phyloP scores from a whole-genome alignment of 2,797 vertebrate genomes.

The Paratrypauchen microcephalus region DNA sequence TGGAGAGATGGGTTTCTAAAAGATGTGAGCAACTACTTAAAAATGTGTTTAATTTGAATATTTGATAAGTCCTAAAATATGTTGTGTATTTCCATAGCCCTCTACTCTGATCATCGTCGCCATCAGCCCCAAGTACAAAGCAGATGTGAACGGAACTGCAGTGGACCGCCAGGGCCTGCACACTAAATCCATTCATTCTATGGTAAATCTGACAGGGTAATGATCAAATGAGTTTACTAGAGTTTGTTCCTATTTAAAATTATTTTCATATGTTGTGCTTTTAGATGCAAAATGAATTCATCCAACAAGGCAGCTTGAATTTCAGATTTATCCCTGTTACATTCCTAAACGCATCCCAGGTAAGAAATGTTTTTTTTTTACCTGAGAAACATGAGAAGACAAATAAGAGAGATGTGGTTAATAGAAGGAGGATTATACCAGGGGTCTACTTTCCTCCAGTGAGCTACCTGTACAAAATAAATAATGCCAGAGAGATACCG shows the following conservation, averaged over 20 bases:
- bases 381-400: background rate
- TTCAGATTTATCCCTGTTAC: slow-evolving; percentile 92
- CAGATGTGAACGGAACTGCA: slow-evolving; percentile 83
- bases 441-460: too few relatives aligned
- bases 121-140: slow-evolving; percentile 91
- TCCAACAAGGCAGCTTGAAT: slow-evolving; percentile 91
- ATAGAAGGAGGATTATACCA: too few relatives aligned
- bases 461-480: too few relatives aligned
- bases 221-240: background rate
- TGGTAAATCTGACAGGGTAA: slow-evolving; percentile 73
- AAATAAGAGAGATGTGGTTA: too few relatives aligned
- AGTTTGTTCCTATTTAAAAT: too few relatives aligned
- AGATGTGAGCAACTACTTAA: slow-evolving; percentile 79
- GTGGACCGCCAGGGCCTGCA: slow-evolving; percentile 83
- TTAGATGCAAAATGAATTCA: slow-evolving; percentile 91
- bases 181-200: slow-evolving; percentile 88
- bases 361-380: slow-evolving; percentile 52
- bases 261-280: background rate
- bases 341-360: slow-evolving; percentile 84
- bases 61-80: slow-evolving; percentile 9
- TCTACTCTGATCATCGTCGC: slow-evolving; percentile 88
- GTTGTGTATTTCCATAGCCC: slow-evolving; percentile 66
- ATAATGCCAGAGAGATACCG: too few relatives aligned
- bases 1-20: slow-evolving; percentile 87
- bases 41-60: background rate